Percentiles rank a stretch among this genome's conserved stretches.
phyloP scores from a whole-genome alignment of 2,888 invertebrate species.

The Anorthoa munda region DNA sequence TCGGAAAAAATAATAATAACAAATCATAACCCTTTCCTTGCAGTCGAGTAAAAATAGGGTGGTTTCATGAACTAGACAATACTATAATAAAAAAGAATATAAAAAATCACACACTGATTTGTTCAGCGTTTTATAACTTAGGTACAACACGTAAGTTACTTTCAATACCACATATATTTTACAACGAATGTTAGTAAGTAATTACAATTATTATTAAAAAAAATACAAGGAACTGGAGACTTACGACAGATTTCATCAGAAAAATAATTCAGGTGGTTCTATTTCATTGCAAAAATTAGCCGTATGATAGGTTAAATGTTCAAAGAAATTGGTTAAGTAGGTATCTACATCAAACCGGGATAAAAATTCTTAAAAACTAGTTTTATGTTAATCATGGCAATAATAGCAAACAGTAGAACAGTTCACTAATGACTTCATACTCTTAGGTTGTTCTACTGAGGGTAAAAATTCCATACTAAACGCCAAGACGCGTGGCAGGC shows the following conservation, averaged over 20 bases:
- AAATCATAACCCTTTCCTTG: constrained; percentile 4
- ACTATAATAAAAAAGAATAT: constrained; percentile 32
- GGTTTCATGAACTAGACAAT: constrained; percentile 31
- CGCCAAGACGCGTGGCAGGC: constrained; percentile 14
- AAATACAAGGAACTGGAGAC: constrained; percentile 41
- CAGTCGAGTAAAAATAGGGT: background rate
- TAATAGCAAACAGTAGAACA: constrained; percentile 54
- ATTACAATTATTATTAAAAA: constrained; percentile 25
- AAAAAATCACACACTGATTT: constrained; percentile 34
- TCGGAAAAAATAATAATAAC: constrained; percentile 40
- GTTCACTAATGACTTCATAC: constrained; percentile 63
- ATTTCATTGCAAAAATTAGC: background rate
- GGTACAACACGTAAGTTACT: constrained; percentile 17
- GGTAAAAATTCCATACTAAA: constrained; percentile 58
- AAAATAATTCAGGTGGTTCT: background rate
- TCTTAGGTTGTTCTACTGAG: constrained; percentile 64
- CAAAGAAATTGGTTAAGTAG: constrained; percentile 41
- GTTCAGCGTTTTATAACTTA: constrained; percentile 38
- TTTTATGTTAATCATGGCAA: constrained; percentile 67
- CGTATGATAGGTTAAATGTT: constrained; percentile 2
- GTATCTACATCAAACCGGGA: constrained; percentile 33
- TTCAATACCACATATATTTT: constrained; percentile 22
- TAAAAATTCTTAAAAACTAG: constrained; percentile 60
- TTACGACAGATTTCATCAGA: constrained; percentile 9
- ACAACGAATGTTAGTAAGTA: constrained; percentile 44